phyloP scores from a whole-genome alignment of 1,140 invertebrate genomes.

The Planococcus citri region DNA sequence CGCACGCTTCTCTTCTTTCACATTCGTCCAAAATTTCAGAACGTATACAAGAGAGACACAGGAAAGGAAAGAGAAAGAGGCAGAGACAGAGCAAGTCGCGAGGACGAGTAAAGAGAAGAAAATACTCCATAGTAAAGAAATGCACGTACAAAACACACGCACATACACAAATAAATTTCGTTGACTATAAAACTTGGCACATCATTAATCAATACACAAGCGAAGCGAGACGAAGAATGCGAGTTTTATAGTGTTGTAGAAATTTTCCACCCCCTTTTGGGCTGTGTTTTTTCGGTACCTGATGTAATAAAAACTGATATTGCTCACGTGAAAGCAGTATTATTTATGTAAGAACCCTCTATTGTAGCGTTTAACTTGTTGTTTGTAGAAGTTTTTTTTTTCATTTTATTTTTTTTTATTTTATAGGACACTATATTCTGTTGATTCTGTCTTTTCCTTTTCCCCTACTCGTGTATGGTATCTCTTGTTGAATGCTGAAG shows the following conservation, averaged over 20 bases:
- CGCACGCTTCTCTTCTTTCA: neutral
- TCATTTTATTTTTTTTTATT: neutral
- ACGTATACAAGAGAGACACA: too few relatives aligned
- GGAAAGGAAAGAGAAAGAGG: too few relatives aligned
- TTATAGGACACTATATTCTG: neutral
- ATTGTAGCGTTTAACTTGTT: constrained; percentile 16
- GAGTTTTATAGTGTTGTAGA: constrained; percentile 17
- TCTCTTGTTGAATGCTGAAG: constrained; percentile 10
- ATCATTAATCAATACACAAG: constrained; percentile 18
- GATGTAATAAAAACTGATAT: constrained; percentile 19
- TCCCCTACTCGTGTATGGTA: too few relatives aligned
- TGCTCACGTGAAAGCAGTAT: constrained; percentile 17
- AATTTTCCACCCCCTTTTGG: neutral
- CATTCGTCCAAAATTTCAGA: neutral
- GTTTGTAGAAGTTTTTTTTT: constrained; percentile 9
- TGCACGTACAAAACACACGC: constrained; percentile 10
- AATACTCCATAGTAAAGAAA: neutral
- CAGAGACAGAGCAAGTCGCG: too few relatives aligned
- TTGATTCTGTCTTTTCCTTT: neutral
- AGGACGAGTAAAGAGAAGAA: too few relatives aligned
- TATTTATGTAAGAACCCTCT: constrained; percentile 15
- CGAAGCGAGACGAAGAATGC: constrained; percentile 13
- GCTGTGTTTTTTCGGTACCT: neutral
- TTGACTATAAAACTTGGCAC: constrained; percentile 20
- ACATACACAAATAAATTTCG: constrained; percentile 17